Percentiles rank a stretch among this genome's conserved stretches.
These are phyloP conservation scores for Dicycla oo DNA, from an alignment of 2,888 invertebrate species.

Conservation along the genomic window DNA sequence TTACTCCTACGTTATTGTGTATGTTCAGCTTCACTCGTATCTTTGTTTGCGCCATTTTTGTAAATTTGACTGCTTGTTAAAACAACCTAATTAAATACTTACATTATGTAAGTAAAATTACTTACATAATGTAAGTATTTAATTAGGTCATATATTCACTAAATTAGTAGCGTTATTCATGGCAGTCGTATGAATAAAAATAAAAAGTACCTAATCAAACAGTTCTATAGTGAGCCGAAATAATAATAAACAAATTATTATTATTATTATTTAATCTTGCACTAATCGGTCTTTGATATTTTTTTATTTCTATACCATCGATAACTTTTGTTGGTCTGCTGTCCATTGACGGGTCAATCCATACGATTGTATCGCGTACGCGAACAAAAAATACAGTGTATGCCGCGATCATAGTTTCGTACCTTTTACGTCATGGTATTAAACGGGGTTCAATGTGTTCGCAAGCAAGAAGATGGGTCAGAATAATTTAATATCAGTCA, in stretches of 20 bases:
- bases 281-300: not conserved
- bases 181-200: not conserved
- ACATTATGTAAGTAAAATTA: slow-evolving; percentile 6
- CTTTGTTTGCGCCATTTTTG: slow-evolving; percentile 22
- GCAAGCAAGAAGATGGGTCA: slow-evolving; percentile 36
- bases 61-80: slow-evolving; percentile 17
- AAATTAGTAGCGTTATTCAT: not conserved
- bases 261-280: not conserved
- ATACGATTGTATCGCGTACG: not conserved
- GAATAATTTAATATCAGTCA: slow-evolving; percentile 35
- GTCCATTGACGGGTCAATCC: slow-evolving; percentile 35
- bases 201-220: not conserved
- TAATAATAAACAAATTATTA: not conserved
- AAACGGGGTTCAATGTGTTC: slow-evolving; percentile 39
- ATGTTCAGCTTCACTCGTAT: slow-evolving; percentile 11
- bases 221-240: not conserved
- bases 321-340: not conserved
- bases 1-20: slow-evolving; percentile 31
- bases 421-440: slow-evolving; percentile 3
- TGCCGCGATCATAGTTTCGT: slow-evolving; percentile 17
- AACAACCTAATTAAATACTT: slow-evolving; percentile 24
- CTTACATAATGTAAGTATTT: not conserved
- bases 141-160: slow-evolving; percentile 17
- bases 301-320: slow-evolving; percentile 2
- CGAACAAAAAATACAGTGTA: slow-evolving; percentile 34